Conservation (phyloP, 2,797 vertebrate genomes). For the Lindbergichthys nudifrons region DNA sequence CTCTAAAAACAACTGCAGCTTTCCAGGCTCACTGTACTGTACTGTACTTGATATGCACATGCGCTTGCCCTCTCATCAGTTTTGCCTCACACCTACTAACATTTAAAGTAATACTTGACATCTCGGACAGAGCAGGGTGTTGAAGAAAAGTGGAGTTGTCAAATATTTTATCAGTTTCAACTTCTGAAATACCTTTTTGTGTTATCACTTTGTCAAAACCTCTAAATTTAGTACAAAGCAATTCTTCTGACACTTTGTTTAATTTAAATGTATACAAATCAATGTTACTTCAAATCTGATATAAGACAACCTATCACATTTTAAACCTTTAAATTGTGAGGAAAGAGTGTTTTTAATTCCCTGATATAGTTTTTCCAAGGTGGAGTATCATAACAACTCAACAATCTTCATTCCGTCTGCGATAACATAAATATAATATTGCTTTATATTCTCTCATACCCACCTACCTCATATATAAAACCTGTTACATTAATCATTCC, state of each 20-base stretch:
- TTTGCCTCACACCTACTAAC: conserved; percentile 47
- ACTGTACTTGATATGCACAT: conserved; percentile 42
- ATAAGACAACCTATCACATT: too few species aligned
- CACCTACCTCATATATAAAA: too few species aligned
- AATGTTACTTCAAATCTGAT: too few species aligned
- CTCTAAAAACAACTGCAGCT: conserved; percentile 14
- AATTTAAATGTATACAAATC: too few species aligned
- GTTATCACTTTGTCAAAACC: neutral
- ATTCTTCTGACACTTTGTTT: too few species aligned
- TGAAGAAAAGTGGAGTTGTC: conserved; percentile 5
- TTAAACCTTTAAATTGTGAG: too few species aligned
- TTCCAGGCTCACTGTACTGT: conserved; percentile 16
- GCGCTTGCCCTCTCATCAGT: conserved; percentile 32
- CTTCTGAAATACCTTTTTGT: conserved; percentile 1
- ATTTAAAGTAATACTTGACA: conserved; percentile 39
- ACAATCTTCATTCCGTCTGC: neutral
- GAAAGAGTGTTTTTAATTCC: too few species aligned
- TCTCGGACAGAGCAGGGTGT: conserved; percentile 34
- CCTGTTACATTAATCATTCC: too few species aligned
- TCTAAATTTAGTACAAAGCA: neutral
- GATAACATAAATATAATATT: too few species aligned
- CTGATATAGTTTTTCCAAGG: too few species aligned
- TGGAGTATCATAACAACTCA: too few species aligned
- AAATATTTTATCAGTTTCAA: conserved; percentile 8
- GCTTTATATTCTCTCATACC: too few species aligned